Base-by-base conservation (phyloP, 2,888 invertebrate genomes). In the Keiferia lycopersicella region DNA sequence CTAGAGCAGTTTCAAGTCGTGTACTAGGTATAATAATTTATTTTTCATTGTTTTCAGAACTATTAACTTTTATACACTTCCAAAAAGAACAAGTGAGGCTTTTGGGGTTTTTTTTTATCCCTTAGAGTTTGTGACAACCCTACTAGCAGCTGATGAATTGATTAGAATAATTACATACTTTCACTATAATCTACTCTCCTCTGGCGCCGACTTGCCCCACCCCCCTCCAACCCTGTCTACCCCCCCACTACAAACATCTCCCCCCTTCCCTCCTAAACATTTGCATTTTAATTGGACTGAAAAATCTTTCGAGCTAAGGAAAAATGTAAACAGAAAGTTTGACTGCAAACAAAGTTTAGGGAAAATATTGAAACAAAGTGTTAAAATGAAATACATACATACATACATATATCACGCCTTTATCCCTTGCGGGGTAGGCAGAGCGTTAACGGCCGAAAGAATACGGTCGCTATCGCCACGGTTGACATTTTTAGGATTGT, bases 251-350 rank as follows among this genome's bases (percentile, higher is more conserved):
- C 18, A 70, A 86, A 45, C 16, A 45, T 39, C 39, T 7, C 41
- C 18, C 18, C 38, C 41, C 7, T 12, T 69, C 69, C 26, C 56
- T 34, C 26, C 34, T 14, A 34, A 34, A 18, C 70, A 86, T 87
- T 86, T 84, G 80, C 87, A 87, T 87, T 86, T 87, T 84, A 83
- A 87, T 87, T 76, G 80, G 80, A 83, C 75, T 79, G 74, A 81
- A 75, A 81, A 81, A 80, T 75, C 75, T 74, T 68, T 34, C 8
- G 11, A 50, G 50, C 34, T 34, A 50, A 34, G 30, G 34, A 50
- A 61, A 61, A 61, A 60, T 45, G 16, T 61, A n/a, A 50, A 61
- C 50, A 61, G 16, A 34, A 30, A 14, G 10, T 10, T 26, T 1
- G 16, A 26, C 34, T 16, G 14, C n/a, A n/a, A 22, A 20, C 51